Base-by-base conservation (phyloP, 2,888 invertebrate species). In the Entomobrya proxima region DNA sequence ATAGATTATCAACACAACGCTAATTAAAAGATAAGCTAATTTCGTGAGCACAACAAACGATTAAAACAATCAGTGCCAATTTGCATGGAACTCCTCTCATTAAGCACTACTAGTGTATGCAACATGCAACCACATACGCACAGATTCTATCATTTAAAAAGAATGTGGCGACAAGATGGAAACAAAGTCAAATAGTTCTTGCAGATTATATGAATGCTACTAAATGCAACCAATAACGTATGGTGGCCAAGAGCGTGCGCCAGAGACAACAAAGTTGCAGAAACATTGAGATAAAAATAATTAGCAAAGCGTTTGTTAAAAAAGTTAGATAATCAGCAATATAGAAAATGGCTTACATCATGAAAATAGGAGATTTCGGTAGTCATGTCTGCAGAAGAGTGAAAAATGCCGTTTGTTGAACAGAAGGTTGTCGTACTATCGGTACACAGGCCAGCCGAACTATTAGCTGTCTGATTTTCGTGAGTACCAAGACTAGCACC, bases 301-400 rank as follows among this genome's bases (percentile, higher is more conserved):
- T 7, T n/a, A 55, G 55, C 18, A 55, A 13, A 1, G 24, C 5
- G 21, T 21, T 40, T 37, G 18, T 32, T n/a, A 50, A 9, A 74
- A 50, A 32, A 50, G 50, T n/a, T 9, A 74, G 9, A 37, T 9
- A 32, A 67, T 18, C 11, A 74, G 18, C 15, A 55, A 13, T 27
- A 75, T 21, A 24, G 9, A 27, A 13, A 18, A 47, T 40, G 72
- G 80, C 89, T 89, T 88, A 89, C 89, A 86, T 89, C 89, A 64
- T 89, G 89, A 64, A 89, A 89, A 74, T 89, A 89, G n/a, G 89
- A 89, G 58, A 89, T 89, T 88, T 89, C 89, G 50, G 89, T 88
- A 44, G 89, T 88, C 89, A 89, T 89, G 76, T 88, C 85, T 24
- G 76, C n/a, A 15, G 81, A 58, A 35, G 85, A 80, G 40, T 79